These are phyloP conservation scores for Mirounga angustirostris DNA, from an alignment of 2,113 vertebrate species.

Conservation along the genomic window DNA sequence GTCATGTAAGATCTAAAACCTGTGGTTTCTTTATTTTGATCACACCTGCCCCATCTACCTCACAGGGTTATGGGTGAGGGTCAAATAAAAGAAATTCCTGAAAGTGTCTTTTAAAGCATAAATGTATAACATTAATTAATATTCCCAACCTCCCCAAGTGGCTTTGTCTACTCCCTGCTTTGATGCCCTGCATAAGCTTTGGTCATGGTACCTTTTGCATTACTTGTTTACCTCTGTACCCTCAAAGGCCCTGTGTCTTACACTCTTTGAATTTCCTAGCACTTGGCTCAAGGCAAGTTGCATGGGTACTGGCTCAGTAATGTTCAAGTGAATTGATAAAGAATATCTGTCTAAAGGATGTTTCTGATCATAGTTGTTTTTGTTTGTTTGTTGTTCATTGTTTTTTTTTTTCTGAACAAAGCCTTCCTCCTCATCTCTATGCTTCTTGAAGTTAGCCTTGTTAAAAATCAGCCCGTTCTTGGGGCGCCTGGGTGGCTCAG, in stretches of 20 bases:
- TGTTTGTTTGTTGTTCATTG: not conserved
- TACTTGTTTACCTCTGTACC: not conserved
- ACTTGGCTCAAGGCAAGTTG: not conserved
- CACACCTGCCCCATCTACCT: not conserved
- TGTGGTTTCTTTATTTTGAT: not conserved
- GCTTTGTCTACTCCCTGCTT: not conserved
- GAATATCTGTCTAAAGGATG: not conserved
- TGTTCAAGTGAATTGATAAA: not conserved
- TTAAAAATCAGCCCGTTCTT: not conserved
- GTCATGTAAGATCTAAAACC: not conserved
- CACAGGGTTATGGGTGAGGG: not conserved
- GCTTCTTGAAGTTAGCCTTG: not conserved
- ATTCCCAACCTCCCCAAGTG: not conserved
- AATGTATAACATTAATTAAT: not conserved
- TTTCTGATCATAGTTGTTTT: not conserved
- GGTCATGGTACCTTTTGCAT: not conserved
- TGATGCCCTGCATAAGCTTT: not conserved
- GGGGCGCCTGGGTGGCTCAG: too few relatives aligned
- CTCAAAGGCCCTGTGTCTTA: not conserved
- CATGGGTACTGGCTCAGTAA: not conserved
- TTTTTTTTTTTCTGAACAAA: not conserved
- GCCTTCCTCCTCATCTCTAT: not conserved
- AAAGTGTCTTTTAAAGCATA: not conserved
- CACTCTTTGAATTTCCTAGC: not conserved
- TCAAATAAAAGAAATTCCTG: not conserved